A percentile compares a stretch with the other conserved stretches of the same genome.
phyloP scores from a whole-genome alignment of 2,113 vertebrate genomes.

The Girardinichthys multiradiatus region DNA sequence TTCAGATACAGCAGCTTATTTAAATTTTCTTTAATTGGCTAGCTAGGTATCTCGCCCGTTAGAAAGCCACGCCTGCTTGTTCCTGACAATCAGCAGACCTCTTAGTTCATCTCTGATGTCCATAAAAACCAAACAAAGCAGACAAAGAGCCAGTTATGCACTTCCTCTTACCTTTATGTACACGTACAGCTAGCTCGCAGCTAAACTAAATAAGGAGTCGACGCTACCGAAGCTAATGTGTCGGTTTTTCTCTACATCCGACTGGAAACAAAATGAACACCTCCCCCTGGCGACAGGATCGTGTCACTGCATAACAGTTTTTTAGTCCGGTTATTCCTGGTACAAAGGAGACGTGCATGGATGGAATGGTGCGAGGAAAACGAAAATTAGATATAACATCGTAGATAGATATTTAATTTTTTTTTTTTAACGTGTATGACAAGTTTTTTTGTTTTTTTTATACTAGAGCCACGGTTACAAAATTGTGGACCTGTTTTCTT shows the following conservation, averaged over 20 bases:
- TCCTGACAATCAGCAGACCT: neutral
- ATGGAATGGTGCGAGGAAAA: too few relatives aligned
- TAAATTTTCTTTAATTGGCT: neutral
- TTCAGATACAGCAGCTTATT: neutral
- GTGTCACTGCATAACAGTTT: neutral
- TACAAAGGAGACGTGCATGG: too few relatives aligned
- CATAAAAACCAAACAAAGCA: neutral
- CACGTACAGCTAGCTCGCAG: conserved; percentile 16
- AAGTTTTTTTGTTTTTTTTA: too few relatives aligned
- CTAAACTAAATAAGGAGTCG: conserved; percentile 11
- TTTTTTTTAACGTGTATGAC: too few relatives aligned
- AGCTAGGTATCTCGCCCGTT: conserved; percentile 3
- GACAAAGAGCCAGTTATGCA: fast-evolving
- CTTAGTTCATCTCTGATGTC: too few relatives aligned
- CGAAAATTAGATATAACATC: too few relatives aligned
- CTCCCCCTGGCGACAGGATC: neutral
- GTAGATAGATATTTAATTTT: too few relatives aligned
- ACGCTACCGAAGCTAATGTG: neutral
- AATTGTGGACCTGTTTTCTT: too few relatives aligned
- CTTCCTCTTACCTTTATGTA: neutral
- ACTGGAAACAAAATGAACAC: neutral
- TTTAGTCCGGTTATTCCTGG: too few relatives aligned
- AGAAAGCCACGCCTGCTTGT: conserved; percentile 45
- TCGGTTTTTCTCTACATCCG: conserved; percentile 7
- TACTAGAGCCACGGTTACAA: too few relatives aligned